These are phyloP conservation scores for Cyprinodon variegatus DNA, from an alignment of 2,113 vertebrate genomes.

Conservation along the genomic window DNA sequence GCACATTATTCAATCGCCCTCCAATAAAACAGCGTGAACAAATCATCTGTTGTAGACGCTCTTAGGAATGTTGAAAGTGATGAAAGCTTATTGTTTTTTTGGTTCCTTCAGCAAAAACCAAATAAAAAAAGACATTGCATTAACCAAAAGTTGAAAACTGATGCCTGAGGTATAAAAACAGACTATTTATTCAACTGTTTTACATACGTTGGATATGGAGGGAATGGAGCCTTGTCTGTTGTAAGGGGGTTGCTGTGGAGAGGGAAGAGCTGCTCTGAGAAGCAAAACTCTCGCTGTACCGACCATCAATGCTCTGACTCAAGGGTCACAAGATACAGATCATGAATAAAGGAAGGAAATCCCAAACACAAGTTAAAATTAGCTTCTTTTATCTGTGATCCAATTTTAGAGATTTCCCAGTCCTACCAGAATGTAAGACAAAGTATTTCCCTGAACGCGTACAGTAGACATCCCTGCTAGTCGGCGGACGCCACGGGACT, in stretches of 20 bases:
- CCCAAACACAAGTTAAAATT: background rate
- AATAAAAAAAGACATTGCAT: too few relatives aligned
- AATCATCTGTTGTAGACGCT: conserved; percentile 2
- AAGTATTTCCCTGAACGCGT: background rate
- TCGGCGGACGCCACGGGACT: background rate
- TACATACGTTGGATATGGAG: background rate
- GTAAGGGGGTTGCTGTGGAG: background rate
- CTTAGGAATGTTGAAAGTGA: conserved; percentile 15
- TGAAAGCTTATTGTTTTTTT: background rate
- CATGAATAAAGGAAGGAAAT: background rate
- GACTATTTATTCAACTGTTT: background rate
- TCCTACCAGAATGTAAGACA: background rate
- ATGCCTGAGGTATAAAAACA: background rate
- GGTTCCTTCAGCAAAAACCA: background rate
- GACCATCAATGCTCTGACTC: background rate
- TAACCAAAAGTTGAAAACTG: background rate
- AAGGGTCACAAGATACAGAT: background rate
- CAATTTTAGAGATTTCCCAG: background rate
- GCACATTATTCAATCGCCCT: background rate
- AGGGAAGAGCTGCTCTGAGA: background rate
- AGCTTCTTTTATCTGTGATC: background rate
- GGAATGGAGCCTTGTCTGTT: background rate
- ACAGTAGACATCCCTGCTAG: background rate
- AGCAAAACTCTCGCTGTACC: too few relatives aligned
- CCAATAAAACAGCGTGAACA: conserved; percentile 2